phyloP scores from a whole-genome alignment of 2,888 invertebrate genomes.

The Leptinotarsa haldemani region DNA sequence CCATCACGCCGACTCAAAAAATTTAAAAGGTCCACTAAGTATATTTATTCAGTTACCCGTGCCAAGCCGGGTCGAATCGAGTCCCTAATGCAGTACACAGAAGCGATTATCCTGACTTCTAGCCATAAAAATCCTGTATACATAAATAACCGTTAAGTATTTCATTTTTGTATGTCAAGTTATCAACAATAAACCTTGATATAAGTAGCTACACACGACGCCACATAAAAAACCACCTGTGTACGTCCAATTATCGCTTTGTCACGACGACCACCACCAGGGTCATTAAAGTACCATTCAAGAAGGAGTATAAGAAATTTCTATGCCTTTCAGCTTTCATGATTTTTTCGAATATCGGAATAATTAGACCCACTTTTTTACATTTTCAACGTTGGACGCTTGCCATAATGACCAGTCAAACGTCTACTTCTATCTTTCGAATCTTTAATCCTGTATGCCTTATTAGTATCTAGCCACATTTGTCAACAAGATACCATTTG shows the following conservation, averaged over 20 bases:
- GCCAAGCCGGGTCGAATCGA: too few relatives aligned
- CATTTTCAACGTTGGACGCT: neutral
- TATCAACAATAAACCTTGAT: neutral
- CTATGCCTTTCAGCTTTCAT: neutral
- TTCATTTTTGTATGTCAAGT: neutral
- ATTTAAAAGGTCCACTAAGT: too few relatives aligned
- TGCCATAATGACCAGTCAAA: constrained; percentile 21
- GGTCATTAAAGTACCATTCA: constrained; percentile 13
- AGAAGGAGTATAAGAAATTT: neutral
- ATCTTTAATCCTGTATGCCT: constrained; percentile 28
- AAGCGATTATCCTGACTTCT: neutral
- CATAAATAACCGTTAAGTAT: neutral
- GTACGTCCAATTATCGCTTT: neutral
- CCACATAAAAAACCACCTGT: neutral
- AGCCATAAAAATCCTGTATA: neutral
- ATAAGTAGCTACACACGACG: neutral
- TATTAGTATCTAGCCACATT: constrained; percentile 31
- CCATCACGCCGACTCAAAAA: too few relatives aligned
- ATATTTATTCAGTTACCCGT: too few relatives aligned
- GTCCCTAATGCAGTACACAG: too few relatives aligned
- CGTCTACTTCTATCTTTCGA: constrained; percentile 21
- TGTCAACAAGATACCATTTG: constrained; percentile 31
- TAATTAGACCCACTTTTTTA: constrained; percentile 13
- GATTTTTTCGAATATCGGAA: neutral
- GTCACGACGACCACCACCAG: constrained; percentile 13